Base-by-base conservation (phyloP, 2,888 invertebrate species). In the Trachelus tabidus region DNA sequence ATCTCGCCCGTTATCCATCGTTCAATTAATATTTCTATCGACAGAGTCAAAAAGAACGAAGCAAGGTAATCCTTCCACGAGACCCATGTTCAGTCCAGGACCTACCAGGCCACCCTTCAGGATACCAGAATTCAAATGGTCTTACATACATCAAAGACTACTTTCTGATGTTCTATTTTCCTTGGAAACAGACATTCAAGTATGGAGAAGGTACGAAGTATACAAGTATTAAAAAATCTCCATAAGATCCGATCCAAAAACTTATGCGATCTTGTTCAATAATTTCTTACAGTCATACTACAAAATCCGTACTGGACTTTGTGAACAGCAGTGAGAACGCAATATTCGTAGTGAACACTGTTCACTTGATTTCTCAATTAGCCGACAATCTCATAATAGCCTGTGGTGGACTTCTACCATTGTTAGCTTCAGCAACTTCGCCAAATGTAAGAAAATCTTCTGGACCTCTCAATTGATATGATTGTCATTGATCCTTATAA, bases 111-210 rank as follows among this genome's bases (percentile, higher is more conserved):
- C 98, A 34, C 98, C 99, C 4, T 99, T 99, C 93, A 95, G 99
- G 84, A 99, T 99, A 91, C 99, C 99, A 34, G 99, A 99, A 93
- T 99, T 99, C 93, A 97, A 98, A 87, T 99, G 99, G 99, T 99
- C 99, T 1, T 97, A 98, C 92, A 98, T 99, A 85, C 99, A 99
- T 92, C 98, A 99, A 92, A 94, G 98, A 80, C 93, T 99, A 77
- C 93, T 99, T 0, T 98, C 98, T 23, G 99, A 99, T 92, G 96
- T 99, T 68, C 93, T 99, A 40, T 98, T 98, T 92, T 98, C 99
- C 0, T 93, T 99, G 79, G 99, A 99, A 92, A 98, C 98, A 15
- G 99, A 99, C 89, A 97, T 99, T 88, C 98, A 99, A 94, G 97
- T 96, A 73, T 95, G 95, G 95, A 94, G 95, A 91, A 94, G 94